phyloP scores from a whole-genome alignment of 2,113 vertebrate genomes.

The Terrapene triunguis region DNA sequence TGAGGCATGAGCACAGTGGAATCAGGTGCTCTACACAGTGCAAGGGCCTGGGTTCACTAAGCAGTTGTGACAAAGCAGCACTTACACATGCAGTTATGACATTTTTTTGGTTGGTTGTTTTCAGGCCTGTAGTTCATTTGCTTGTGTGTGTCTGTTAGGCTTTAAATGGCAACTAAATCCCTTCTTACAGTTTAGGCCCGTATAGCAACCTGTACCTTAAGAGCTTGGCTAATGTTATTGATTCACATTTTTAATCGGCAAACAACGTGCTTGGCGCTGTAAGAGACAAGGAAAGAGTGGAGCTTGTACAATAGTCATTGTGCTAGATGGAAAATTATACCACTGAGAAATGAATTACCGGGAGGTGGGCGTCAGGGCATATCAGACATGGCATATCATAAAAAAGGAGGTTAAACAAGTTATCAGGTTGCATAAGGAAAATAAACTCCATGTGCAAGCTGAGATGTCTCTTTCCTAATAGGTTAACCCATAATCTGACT shows the following conservation, averaged over 20 bases:
- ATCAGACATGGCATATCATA: too few species aligned
- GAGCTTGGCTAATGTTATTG: too few species aligned
- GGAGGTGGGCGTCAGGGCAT: background rate
- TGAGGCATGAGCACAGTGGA: too few species aligned
- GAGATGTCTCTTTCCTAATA: background rate
- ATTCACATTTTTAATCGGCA: background rate
- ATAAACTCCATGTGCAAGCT: background rate
- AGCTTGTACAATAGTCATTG: background rate
- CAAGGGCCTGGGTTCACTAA: too few species aligned
- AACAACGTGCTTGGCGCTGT: background rate
- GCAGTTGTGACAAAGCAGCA: too few species aligned
- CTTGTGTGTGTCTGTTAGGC: too few species aligned
- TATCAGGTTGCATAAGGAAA: background rate
- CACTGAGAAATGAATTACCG: background rate
- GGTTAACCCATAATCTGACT: background rate
- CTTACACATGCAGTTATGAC: too few species aligned
- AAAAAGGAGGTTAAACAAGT: background rate
- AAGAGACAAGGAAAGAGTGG: background rate
- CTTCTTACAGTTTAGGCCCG: too few species aligned
- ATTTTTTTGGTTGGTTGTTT: background rate
- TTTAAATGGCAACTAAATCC: too few species aligned
- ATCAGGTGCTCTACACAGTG: too few species aligned
- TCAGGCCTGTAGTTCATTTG: too few species aligned
- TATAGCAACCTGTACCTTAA: too few species aligned
- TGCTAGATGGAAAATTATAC: background rate